Conservation (phyloP, 2,113 vertebrate genomes). For the Pica pica region DNA sequence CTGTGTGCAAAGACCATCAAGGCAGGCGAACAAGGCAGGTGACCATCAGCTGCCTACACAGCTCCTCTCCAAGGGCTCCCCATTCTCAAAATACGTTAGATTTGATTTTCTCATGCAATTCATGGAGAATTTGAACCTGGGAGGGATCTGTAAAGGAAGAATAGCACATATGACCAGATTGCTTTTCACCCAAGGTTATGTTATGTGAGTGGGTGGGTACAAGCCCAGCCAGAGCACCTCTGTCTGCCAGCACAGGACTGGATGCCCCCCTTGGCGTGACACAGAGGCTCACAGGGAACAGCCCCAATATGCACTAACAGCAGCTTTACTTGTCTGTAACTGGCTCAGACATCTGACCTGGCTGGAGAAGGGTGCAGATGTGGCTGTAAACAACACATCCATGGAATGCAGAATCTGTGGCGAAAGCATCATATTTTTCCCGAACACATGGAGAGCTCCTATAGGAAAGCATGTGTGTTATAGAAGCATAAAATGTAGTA, state of each 20-base stretch:
- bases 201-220: rapidly evolving
- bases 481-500: not conserved
- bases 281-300: not conserved
- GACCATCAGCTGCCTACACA: not conserved
- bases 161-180: rapidly evolving
- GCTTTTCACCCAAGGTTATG: not conserved
- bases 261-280: not conserved
- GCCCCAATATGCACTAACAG: not conserved
- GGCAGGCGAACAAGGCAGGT: not conserved
- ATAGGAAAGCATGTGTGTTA: not conserved
- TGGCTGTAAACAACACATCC: not conserved
- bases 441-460: not conserved
- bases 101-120: not conserved
- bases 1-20: not conserved
- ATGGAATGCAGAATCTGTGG: not conserved
- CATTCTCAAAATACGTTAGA: not conserved
- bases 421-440: rapidly evolving
- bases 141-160: not conserved
- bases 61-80: not conserved
- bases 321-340: not conserved
- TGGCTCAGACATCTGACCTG: not conserved
- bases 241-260: not conserved
- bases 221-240: not conserved
- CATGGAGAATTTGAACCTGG: not conserved
- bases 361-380: not conserved